Conservation (phyloP, 2,888 invertebrate genomes). For the Microctonus brassicae region DNA sequence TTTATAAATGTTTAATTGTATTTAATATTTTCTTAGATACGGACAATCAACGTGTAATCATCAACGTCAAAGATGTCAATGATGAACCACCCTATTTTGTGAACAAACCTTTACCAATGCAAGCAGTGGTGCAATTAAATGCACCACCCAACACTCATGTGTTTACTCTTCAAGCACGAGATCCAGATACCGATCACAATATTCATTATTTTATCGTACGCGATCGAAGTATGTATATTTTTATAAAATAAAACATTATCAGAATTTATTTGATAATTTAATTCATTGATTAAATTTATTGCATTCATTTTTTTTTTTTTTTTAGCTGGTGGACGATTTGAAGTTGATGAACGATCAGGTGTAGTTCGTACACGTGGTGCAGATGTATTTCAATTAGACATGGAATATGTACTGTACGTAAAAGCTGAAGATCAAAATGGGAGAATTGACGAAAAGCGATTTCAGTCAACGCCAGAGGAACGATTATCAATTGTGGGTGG, state of each 20-base stretch:
- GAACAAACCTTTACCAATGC: constrained; percentile 96
- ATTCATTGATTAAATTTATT: no score
- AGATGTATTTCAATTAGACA: constrained; percentile 93
- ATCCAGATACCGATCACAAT: constrained; percentile 96
- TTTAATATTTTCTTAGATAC: constrained; percentile 77
- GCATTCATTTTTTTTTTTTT: no score
- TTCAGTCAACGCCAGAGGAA: constrained; percentile 93
- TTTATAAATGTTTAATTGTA: constrained; percentile 19
- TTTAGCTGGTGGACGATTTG: constrained; percentile 80
- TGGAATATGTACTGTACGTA: constrained; percentile 96
- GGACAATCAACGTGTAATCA: constrained; percentile 94
- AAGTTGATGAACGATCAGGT: constrained; percentile 91
- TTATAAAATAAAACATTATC: background rate
- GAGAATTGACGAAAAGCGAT: constrained; percentile 88
- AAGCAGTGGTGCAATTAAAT: constrained; percentile 95
- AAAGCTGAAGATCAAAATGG: constrained; percentile 97
- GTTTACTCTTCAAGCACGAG: constrained; percentile 96
- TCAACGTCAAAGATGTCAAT: constrained; percentile 95
- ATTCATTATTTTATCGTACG: constrained; percentile 96
- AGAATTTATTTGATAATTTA: background rate
- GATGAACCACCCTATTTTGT: constrained; percentile 98
- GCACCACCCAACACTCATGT: constrained; percentile 96
- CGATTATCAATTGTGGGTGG: constrained; percentile 96
- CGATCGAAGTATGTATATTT: constrained; percentile 77
- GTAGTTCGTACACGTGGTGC: constrained; percentile 92